phyloP scores from a whole-genome alignment of 2,797 vertebrate genomes.

The Pangasius krempfi region DNA sequence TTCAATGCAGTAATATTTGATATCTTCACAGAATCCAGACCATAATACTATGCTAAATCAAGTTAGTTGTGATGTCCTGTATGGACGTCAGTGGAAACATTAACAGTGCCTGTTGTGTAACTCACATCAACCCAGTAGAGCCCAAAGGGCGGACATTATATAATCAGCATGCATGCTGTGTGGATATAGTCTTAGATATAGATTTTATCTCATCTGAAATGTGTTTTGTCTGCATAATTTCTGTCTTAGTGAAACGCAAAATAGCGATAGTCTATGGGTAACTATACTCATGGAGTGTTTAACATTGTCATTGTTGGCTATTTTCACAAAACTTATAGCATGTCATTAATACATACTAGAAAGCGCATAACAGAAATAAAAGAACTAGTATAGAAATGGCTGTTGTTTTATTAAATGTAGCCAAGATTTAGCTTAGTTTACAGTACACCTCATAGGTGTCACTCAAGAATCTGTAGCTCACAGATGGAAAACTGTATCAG shows the following conservation, averaged over 20 bases:
- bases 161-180: slow-evolving; percentile 18
- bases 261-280: neutral
- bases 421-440: slow-evolving; percentile 9
- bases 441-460: slow-evolving; percentile 21
- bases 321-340: neutral
- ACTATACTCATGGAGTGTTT: neutral
- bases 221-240: neutral
- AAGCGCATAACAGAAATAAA: neutral
- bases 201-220: neutral
- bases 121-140: neutral
- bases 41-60: neutral
- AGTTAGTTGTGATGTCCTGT: neutral
- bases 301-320: neutral
- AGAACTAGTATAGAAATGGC: neutral
- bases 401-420: neutral
- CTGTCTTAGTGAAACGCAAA: neutral
- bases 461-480: slow-evolving; percentile 20
- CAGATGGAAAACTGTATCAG: slow-evolving; percentile 23
- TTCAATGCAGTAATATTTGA: neutral
- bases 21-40: neutral
- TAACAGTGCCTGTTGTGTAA: slow-evolving; percentile 1
- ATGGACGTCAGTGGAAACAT: neutral
- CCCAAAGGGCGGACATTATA: slow-evolving; percentile 14
- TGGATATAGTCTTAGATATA: slow-evolving; percentile 4
- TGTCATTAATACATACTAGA: neutral